These are phyloP conservation scores for Laterallus jamaicensis DNA, from an alignment of 2,113 vertebrate species.

Conservation along the genomic window DNA sequence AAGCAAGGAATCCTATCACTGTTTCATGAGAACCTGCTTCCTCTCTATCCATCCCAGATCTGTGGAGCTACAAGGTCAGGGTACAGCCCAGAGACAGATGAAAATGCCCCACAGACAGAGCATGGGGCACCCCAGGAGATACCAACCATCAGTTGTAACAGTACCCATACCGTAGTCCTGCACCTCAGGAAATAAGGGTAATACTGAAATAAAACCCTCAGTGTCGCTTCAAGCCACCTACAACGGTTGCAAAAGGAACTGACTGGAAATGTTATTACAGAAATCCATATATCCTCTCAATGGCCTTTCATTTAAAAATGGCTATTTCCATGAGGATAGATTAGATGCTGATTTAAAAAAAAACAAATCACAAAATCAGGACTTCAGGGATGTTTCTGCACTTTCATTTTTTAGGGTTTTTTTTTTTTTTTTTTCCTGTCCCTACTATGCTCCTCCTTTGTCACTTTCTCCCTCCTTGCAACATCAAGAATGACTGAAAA, in stretches of 20 bases:
- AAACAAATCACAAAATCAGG: neutral
- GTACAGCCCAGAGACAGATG: neutral
- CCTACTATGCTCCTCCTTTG: neutral
- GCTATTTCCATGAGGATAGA: neutral
- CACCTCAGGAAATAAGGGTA: neutral
- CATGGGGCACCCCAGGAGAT: accelerated
- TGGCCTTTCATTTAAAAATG: neutral
- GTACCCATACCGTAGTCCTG: neutral
- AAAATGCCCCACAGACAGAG: neutral
- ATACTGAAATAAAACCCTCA: neutral
- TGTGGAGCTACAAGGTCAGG: neutral
- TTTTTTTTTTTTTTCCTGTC: neutral
- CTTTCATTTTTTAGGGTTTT: neutral
- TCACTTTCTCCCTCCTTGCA: neutral
- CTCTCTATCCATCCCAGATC: neutral
- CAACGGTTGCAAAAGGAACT: neutral
- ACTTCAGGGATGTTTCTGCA: neutral
- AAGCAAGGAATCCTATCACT: neutral
- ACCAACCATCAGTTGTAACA: accelerated
- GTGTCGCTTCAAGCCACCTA: neutral
- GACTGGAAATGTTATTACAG: neutral
- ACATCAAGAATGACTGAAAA: neutral
- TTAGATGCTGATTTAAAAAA: neutral
- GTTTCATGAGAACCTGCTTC: neutral
- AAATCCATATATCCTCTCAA: neutral